These are phyloP conservation scores for Ricordea florida DNA, from an alignment of 92 coral and sea anemone species.

Conservation along the genomic window DNA sequence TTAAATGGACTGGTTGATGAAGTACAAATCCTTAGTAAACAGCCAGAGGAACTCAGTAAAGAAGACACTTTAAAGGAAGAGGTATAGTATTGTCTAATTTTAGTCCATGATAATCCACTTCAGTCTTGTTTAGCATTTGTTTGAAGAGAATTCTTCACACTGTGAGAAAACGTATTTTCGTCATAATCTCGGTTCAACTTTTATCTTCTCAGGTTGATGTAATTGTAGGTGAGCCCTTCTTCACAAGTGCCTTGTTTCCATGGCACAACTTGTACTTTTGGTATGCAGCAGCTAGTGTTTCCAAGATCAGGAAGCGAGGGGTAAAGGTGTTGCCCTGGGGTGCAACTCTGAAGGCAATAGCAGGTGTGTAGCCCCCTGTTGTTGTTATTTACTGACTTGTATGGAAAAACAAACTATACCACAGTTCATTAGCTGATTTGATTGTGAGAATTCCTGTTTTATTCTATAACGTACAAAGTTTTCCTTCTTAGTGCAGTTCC, in stretches of 20 bases:
- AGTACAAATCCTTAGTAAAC: constrained; percentile 40
- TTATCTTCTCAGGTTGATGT: constrained; percentile 75
- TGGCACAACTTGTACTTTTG: constrained; percentile 96
- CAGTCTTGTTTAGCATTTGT: background rate
- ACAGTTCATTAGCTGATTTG: no score
- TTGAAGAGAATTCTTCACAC: background rate
- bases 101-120: background rate
- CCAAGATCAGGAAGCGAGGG: constrained; percentile 19
- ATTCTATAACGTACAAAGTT: no score
- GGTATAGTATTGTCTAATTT: constrained; percentile 22
- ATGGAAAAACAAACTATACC: no score
- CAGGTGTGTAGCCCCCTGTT: no score
- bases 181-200: background rate
- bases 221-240: constrained; percentile 90
- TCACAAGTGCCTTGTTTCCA: constrained; percentile 81
- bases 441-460: no score
- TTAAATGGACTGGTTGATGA: constrained; percentile 44
- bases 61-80: constrained; percentile 34
- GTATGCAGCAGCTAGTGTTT: constrained; percentile 76
- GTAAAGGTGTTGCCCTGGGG: constrained; percentile 71
- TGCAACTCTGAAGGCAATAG: constrained; percentile 77
- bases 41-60: constrained; percentile 15
- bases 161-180: no score
- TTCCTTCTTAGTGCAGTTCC: constrained; percentile 66
- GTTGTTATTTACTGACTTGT: no score